Evolutionary conservation across 2,797 vertebrate species (phyloP).

Genomic region (Danio tinwini): DNA sequence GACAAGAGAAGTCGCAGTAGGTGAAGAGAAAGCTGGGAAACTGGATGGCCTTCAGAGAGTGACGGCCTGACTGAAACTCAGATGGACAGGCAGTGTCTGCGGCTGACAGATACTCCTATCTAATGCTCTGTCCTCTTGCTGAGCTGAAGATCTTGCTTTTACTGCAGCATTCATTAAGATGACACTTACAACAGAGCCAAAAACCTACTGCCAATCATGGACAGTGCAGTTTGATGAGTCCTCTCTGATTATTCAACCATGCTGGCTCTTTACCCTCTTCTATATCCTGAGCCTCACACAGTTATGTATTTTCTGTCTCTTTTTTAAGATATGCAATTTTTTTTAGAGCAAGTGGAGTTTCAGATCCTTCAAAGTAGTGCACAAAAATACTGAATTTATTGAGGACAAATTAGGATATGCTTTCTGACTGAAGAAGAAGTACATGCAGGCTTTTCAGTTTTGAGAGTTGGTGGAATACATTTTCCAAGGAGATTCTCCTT

Average conservation of each 20-base stretch:
- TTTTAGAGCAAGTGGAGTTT: constrained; percentile 30
- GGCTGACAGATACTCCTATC: constrained; percentile 38
- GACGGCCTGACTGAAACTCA: constrained; percentile 16
- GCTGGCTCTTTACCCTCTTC: neutral
- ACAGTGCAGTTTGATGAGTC: constrained; percentile 13
- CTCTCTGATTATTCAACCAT: neutral
- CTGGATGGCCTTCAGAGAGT: constrained; percentile 16
- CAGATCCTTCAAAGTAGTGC: constrained; percentile 1
- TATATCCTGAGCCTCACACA: neutral
- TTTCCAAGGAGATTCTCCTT: neutral
- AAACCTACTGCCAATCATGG: constrained; percentile 40
- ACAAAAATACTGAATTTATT: neutral
- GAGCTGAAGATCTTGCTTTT: constrained; percentile 34
- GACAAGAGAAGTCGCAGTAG: constrained; percentile 12
- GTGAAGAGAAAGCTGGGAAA: constrained; percentile 23
- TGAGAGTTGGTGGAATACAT: neutral
- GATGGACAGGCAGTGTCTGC: constrained; percentile 30
- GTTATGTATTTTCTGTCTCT: neutral
- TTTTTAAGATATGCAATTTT: constrained; percentile 6
- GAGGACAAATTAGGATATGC: neutral
- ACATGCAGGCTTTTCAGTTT: neutral
- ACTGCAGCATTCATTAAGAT: constrained; percentile 41
- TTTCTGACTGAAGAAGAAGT: neutral
- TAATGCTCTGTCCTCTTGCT: constrained; percentile 25
- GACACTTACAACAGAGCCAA: constrained; percentile 36